Base-by-base conservation (phyloP, 2,797 vertebrate species). In the Florisuga fusca region DNA sequence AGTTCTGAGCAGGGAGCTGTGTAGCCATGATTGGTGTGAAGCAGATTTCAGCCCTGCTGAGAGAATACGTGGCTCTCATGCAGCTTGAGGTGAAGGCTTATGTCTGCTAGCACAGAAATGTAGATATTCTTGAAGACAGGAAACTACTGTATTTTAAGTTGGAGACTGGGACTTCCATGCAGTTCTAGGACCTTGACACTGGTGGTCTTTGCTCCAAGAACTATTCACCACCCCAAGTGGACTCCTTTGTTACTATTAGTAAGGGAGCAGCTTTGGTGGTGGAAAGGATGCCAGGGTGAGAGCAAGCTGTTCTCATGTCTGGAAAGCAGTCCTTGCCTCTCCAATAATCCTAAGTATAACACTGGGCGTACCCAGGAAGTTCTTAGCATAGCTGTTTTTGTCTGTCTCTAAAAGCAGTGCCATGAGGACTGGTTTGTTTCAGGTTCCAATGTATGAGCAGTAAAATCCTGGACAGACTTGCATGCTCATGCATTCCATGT, bases 401-500 rank as follows among this genome's bases (percentile, higher is more conserved):
- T 11, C 25, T 74, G 26, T 71, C 0, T 25, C 38, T 90, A 18
- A 53, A 86, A 90, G 54, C 55, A 80, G 33, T 51, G 33, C 63
- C 36, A 7, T 4, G 23, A 59, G 38, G 25, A 15, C 25, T 77
- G 45, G 27, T n/a, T 74, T 54, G 9, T 50, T 76, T 61, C 1
- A 11, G 38, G 34, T n/a, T 61, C 77, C 38, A 67, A 58, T 25
- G 33, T 71, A 31, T 15, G 41, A 11, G 4, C 72, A 66, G 10
- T 72, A 61, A 73, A 77, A 71, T 67, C 41, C 46, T 29, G 10
- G 19, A 54, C 61, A 73, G 64, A 53, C 27, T 45, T 33, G 57
- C 23, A 27, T 34, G 41, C 9, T 81, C 0, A 0, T 22, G 10
- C 2, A 0, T 84, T 57, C 27, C n/a, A 4, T 18, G 1, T 21